Conservation (phyloP, 2,797 vertebrate genomes). For the Dipus sagitta region DNA sequence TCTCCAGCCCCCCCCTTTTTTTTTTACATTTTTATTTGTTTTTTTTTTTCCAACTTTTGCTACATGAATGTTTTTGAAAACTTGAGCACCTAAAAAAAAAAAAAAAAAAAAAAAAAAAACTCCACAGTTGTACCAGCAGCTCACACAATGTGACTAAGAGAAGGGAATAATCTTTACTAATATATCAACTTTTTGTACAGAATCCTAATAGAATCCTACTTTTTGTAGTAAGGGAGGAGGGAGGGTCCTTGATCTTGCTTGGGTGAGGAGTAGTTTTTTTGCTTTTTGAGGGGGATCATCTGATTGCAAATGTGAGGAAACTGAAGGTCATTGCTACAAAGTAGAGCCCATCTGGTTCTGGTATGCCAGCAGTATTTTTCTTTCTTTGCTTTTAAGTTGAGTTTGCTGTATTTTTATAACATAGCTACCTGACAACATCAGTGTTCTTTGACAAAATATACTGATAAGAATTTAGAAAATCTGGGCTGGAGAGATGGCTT, state of each 20-base stretch:
- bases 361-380: not conserved
- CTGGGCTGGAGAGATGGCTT: too few species aligned
- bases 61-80: too few species aligned
- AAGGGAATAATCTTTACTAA: conserved; percentile 24
- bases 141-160: too few species aligned
- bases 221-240: too few species aligned
- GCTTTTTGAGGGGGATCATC: not conserved
- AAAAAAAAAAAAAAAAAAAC: too few species aligned
- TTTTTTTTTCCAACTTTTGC: too few species aligned
- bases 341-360: conserved; percentile 10
- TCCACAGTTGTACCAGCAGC: too few species aligned
- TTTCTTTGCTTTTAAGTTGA: conserved; percentile 54
- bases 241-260: too few species aligned
- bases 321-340: conserved; percentile 14
- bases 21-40: too few species aligned
- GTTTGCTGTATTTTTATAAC: conserved; percentile 31
- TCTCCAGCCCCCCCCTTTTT: too few species aligned
- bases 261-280: too few species aligned
- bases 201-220: not conserved
- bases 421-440: not conserved
- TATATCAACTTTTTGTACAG: conserved; percentile 31
- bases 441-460: not conserved
- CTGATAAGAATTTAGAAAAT: conserved; percentile 26
- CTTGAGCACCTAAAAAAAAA: too few species aligned
- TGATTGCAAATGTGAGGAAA: conserved; percentile 42